Evolutionary conservation across 2,113 vertebrate genomes (phyloP).

Genomic region (Strix aluco): DNA sequence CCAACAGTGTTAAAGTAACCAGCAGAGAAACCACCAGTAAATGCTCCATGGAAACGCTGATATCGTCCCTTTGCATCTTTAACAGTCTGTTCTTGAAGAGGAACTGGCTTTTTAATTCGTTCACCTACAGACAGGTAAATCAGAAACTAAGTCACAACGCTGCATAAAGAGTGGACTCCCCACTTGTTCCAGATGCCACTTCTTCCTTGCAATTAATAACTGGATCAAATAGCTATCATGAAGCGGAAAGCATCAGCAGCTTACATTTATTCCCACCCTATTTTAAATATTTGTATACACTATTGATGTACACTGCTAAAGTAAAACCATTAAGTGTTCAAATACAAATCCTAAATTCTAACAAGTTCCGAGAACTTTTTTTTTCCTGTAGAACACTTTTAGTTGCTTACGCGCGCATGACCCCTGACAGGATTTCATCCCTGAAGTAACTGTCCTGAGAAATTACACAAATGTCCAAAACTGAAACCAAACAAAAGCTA

Average conservation of each 20-base stretch:
- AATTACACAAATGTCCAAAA: background rate
- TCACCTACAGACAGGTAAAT: conserved; percentile 75
- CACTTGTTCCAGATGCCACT: fast-evolving
- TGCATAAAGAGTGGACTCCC: background rate
- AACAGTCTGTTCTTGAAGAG: conserved; percentile 93
- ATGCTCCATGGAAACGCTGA: conserved; percentile 93
- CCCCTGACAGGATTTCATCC: background rate
- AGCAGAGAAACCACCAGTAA: conserved; percentile 96
- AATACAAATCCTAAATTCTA: background rate
- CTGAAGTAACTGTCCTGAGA: background rate
- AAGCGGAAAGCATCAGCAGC: background rate
- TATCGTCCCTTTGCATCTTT: conserved; percentile 93
- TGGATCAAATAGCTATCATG: background rate
- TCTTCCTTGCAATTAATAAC: background rate
- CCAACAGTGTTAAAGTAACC: conserved; percentile 97
- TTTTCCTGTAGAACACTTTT: background rate
- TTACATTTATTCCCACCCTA: background rate
- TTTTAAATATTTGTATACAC: background rate
- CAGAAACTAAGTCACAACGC: background rate
- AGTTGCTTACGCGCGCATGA: background rate
- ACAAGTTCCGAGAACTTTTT: fast-evolving
- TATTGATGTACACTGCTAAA: background rate
- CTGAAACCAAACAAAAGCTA: background rate
- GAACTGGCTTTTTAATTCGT: conserved; percentile 86
- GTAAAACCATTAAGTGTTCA: background rate